phyloP scores from a whole-genome alignment of 2,888 invertebrate species.

The Troglohyphantes excavatus region DNA sequence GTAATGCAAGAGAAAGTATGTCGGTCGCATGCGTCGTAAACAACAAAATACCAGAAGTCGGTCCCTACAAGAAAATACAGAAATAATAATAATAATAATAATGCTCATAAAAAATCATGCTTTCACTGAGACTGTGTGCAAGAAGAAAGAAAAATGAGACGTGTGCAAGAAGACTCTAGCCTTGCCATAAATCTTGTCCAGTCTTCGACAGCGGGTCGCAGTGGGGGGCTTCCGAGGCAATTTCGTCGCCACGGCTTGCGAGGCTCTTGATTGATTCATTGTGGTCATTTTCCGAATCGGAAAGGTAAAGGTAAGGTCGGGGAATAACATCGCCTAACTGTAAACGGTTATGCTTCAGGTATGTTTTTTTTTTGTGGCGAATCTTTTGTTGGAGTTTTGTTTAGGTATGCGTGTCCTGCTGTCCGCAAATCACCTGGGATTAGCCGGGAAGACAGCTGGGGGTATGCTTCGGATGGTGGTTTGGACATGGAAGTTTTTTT shows the following conservation, averaged over 20 bases:
- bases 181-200: slow-evolving; percentile 73
- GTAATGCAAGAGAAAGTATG: neutral
- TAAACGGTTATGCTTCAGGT: slow-evolving; percentile 23
- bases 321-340: slow-evolving; percentile 32
- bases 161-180: slow-evolving; percentile 34
- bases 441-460: slow-evolving; percentile 49
- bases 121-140: slow-evolving; percentile 37
- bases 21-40: slow-evolving; percentile 43
- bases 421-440: slow-evolving; percentile 68
- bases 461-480: neutral
- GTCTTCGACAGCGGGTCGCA: slow-evolving; percentile 70
- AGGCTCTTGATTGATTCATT: slow-evolving; percentile 73
- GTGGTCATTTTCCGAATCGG: slow-evolving; percentile 57
- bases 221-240: slow-evolving; percentile 70
- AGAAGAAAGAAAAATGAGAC: slow-evolving; percentile 66
- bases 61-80: neutral
- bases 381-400: slow-evolving; percentile 49
- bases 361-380: neutral
- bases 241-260: slow-evolving; percentile 63
- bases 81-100: slow-evolving; percentile 31
- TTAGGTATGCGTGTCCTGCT: slow-evolving; percentile 73
- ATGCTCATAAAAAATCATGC: slow-evolving; percentile 39
- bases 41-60: slow-evolving; percentile 65
- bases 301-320: neutral
- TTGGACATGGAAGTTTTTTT: slow-evolving; percentile 19